A percentile compares a stretch with the other conserved stretches of the same genome.
Evolutionary conservation across 2,113 vertebrate genomes (phyloP).

Genomic region (Hirundichthys speculiger): DNA sequence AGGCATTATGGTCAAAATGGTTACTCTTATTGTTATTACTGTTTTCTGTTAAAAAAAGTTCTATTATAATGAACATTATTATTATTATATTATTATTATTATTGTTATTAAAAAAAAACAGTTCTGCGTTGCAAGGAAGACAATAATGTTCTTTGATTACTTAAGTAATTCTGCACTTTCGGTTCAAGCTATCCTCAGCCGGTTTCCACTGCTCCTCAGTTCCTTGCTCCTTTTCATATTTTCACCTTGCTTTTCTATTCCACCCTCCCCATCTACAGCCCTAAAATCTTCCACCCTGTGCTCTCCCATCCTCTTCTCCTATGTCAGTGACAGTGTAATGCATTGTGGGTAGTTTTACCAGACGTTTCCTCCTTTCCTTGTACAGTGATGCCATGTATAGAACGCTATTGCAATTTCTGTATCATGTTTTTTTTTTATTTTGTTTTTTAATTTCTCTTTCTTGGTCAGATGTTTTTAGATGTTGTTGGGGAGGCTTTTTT

Average conservation of each 20-base stretch:
- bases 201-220: conserved; percentile 25
- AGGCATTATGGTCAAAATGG: conserved; percentile 83
- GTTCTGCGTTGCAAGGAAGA: conserved; percentile 78
- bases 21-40: conserved; percentile 79
- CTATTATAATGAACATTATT: conserved; percentile 75
- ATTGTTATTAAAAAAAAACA: conserved; percentile 68
- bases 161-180: conserved; percentile 82
- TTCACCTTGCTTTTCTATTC: conserved; percentile 29
- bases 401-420: conserved; percentile 75
- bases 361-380: conserved; percentile 76
- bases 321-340: conserved; percentile 72
- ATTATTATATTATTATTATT: too few relatives aligned
- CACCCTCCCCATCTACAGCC: not conserved
- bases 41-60: conserved; percentile 82
- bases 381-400: conserved; percentile 83
- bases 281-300: not conserved
- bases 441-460: conserved; percentile 50
- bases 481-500: conserved; percentile 61
- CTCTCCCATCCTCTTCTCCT: conserved; percentile 34
- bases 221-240: conserved; percentile 29
- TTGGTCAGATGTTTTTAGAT: conserved; percentile 51
- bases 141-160: conserved; percentile 68
- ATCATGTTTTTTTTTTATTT: too few relatives aligned
- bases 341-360: conserved; percentile 79
- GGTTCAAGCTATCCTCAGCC: conserved; percentile 64